Evolutionary conservation across 1,140 invertebrate genomes (phyloP).

Genomic region (Cephus cinctus): DNA sequence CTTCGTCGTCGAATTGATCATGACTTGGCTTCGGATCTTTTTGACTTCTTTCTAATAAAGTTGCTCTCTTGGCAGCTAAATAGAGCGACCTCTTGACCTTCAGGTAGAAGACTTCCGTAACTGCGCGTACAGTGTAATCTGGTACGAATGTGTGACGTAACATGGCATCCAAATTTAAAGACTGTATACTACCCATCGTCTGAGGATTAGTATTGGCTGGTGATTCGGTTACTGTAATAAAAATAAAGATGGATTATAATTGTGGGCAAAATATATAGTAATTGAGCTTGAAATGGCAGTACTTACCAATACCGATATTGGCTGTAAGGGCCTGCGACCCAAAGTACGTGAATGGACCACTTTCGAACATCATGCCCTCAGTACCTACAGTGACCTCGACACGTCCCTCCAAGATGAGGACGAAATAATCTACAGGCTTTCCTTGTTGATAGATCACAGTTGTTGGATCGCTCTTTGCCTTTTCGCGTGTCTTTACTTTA

Average conservation of each 20-base stretch:
- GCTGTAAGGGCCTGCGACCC: constrained; percentile 80
- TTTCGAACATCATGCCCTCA: constrained; percentile 88
- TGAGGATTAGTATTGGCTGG: constrained; percentile 56
- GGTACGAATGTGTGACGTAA: constrained; percentile 82
- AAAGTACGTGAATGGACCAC: constrained; percentile 94
- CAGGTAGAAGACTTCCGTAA: constrained; percentile 81
- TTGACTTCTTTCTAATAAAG: constrained; percentile 69
- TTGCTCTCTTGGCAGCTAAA: constrained; percentile 85
- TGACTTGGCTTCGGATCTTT: constrained; percentile 50
- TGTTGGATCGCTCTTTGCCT: constrained; percentile 63
- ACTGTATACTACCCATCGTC: constrained; percentile 70
- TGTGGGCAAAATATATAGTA: too few relatives aligned
- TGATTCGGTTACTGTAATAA: constrained; percentile 60
- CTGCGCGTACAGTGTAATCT: constrained; percentile 88
- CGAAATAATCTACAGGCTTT: constrained; percentile 88
- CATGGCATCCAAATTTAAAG: constrained; percentile 77
- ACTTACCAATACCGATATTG: constrained; percentile 72
- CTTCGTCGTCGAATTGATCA: constrained; percentile 73
- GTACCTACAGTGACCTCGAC: constrained; percentile 87
- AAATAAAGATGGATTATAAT: too few relatives aligned
- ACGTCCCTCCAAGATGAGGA: constrained; percentile 89
- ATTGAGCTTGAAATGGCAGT: constrained; percentile 4
- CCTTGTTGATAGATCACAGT: constrained; percentile 81
- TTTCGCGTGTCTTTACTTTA: constrained; percentile 77
- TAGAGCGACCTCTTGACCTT: constrained; percentile 78